Percentiles rank a stretch among this genome's conserved stretches.
phyloP scores from a whole-genome alignment of 2,888 invertebrate genomes.

The Amphiduros pacificus region DNA sequence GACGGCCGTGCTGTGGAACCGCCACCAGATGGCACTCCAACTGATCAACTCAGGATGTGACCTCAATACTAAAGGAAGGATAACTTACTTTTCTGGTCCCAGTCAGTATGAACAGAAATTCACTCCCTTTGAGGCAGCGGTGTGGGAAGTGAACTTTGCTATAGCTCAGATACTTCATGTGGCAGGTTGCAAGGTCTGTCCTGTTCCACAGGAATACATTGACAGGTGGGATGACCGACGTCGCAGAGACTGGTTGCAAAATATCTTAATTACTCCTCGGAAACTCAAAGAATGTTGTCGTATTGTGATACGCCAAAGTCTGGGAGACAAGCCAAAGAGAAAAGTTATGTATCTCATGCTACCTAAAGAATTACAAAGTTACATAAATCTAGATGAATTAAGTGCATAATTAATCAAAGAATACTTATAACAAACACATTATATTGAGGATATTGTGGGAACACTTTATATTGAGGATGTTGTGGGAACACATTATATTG shows the following conservation, averaged over 20 bases:
- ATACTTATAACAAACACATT: too few relatives aligned
- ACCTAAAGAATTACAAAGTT: too few relatives aligned
- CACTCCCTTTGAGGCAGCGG: background rate
- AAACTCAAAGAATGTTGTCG: background rate
- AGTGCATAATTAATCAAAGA: too few relatives aligned
- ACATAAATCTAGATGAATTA: too few relatives aligned
- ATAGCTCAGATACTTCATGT: background rate
- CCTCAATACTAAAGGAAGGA: background rate
- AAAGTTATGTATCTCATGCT: too few relatives aligned
- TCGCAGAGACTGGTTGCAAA: background rate
- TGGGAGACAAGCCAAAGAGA: too few relatives aligned
- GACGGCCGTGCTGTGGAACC: background rate
- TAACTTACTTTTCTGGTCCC: background rate
- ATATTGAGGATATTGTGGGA: too few relatives aligned
- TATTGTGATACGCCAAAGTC: too few relatives aligned
- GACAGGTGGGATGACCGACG: background rate
- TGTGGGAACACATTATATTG: too few relatives aligned
- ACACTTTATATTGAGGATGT: too few relatives aligned
- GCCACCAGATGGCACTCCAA: slow-evolving; percentile 1
- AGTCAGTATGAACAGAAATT: background rate
- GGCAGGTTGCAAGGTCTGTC: background rate
- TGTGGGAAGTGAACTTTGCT: background rate
- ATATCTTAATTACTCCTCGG: background rate
- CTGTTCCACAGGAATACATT: background rate
- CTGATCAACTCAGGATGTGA: background rate